A percentile compares a stretch with the other conserved stretches of the same genome.
Evolutionary conservation across 2,888 invertebrate species (phyloP).

Genomic region (Rhimphoctona megacephalus): DNA sequence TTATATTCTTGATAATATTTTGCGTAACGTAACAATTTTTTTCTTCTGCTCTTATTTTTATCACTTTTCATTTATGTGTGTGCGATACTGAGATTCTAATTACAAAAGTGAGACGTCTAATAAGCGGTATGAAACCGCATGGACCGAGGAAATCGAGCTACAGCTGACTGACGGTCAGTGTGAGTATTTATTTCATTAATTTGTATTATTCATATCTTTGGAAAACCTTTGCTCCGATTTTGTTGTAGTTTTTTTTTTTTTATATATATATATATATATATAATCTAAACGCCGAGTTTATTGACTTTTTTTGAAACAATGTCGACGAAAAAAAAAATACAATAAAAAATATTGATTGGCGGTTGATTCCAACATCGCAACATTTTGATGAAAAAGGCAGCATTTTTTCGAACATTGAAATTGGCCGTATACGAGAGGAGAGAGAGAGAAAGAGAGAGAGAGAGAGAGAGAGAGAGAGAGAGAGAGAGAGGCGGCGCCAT

Average conservation of each 20-base stretch:
- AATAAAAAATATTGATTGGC: neutral
- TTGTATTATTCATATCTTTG: neutral
- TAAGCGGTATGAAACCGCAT: conserved; percentile 66
- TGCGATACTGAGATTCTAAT: conserved; percentile 53
- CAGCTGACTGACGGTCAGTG: conserved; percentile 71
- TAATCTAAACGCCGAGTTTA: too few species aligned
- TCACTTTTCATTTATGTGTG: conserved; percentile 14
- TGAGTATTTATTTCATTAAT: conserved; percentile 64
- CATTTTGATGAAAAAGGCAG: neutral
- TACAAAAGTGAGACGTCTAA: conserved; percentile 48
- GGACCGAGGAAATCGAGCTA: conserved; percentile 65
- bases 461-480: too few species aligned
- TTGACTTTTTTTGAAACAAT: neutral
- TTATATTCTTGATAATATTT: neutral
- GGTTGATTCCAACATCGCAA: neutral
- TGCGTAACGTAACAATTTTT: neutral
- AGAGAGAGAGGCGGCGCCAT: neutral
- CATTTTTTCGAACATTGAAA: neutral
- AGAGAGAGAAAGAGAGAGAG: too few species aligned
- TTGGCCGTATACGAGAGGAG: neutral
- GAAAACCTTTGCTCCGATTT: conserved; percentile 1
- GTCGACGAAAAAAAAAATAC: neutral
- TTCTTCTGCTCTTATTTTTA: neutral
- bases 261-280: too few species aligned
- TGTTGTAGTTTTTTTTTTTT: neutral